Conservation (phyloP, 1,140 invertebrate genomes). For the Drosophila parabipectinata region DNA sequence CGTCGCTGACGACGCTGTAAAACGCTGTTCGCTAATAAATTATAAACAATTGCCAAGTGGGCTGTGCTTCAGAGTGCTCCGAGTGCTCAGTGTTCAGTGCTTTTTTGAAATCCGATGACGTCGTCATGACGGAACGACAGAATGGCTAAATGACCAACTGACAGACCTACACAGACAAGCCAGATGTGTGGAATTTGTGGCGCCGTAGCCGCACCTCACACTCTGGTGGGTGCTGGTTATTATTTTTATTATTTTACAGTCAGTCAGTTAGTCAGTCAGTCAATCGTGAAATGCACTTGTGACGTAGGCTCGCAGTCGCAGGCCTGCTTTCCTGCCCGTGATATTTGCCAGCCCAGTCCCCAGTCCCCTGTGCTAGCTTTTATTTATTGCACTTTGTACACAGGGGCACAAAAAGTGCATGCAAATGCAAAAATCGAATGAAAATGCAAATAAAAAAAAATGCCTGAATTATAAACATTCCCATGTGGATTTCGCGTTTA, state of each 20-base stretch:
- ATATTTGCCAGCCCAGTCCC: constrained; percentile 30
- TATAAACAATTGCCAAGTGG: constrained; percentile 64
- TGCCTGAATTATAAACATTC: neutral
- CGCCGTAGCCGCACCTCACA: constrained; percentile 60
- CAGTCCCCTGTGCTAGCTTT: constrained; percentile 10
- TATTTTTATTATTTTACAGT: constrained; percentile 16
- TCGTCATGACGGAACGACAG: constrained; percentile 25
- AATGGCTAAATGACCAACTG: constrained; percentile 8
- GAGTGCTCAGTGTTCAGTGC: constrained; percentile 17
- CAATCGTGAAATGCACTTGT: constrained; percentile 46
- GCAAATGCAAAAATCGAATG: constrained; percentile 46
- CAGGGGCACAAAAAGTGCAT: constrained; percentile 47
- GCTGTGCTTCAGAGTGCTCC: neutral
- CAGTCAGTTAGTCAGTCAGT: constrained; percentile 30
- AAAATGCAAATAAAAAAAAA: constrained; percentile 29
- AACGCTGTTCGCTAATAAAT: constrained; percentile 47
- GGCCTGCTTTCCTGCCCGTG: constrained; percentile 4
- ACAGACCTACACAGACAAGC: constrained; percentile 35
- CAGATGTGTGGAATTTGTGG: constrained; percentile 58
- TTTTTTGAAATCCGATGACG: constrained; percentile 43
- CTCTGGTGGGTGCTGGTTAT: constrained; percentile 19
- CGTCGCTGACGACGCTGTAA: constrained; percentile 22
- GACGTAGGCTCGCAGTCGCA: constrained; percentile 46
- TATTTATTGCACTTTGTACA: constrained; percentile 70
- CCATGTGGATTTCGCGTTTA: constrained; percentile 20